Evolutionary conservation across 2,888 invertebrate genomes (phyloP), one percentile per base, ranked within the genome.

Genomic region (Oxystoma pomonae): DNA sequence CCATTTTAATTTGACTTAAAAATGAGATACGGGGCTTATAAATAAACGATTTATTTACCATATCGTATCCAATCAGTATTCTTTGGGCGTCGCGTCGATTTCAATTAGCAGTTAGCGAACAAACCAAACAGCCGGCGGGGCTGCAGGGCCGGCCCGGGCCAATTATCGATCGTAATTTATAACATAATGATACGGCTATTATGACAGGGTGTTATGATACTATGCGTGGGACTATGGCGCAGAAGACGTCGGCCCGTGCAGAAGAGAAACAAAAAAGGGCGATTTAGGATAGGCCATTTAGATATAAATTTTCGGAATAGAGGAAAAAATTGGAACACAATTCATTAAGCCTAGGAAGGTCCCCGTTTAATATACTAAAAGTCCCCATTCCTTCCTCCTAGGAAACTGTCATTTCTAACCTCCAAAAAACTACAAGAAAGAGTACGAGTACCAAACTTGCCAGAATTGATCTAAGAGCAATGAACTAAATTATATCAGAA

Each of bases 111-210:
- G 71, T 76, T 73, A 71, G 73, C 72, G 70, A 71, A 69, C 71
- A 70, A 72, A 72, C 68, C 71, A 73, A 71, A 73, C 65, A 71
- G 69, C 74, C 72, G 61, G n/a, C 21, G 62, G 65, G 72, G 72
- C 68, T 69, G 72, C 68, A 70, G 64, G 72, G 68, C 67, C 71
- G 72, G 70, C 71, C 72, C 75, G 73, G 73, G 74, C 74, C 76
- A 77, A 77, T 77, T 77, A 78, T 78, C 76, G 72, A 69, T 73
- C 76, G 77, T 80, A 77, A 80, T 80, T 80, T 80, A 80, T 79
- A 78, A 80, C 79, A 80, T 80, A 80, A 80, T 80, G 79, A 79
- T 77, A 79, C 74, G 74, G 76, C 74, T 73, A 77, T 78, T 77
- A 78, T 78, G 79, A 78, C 78, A 76, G 78, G 78, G 78, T 78